These are phyloP conservation scores for Hippocampus barbouri DNA, from an alignment of 2,113 vertebrate genomes.

Conservation along the genomic window DNA sequence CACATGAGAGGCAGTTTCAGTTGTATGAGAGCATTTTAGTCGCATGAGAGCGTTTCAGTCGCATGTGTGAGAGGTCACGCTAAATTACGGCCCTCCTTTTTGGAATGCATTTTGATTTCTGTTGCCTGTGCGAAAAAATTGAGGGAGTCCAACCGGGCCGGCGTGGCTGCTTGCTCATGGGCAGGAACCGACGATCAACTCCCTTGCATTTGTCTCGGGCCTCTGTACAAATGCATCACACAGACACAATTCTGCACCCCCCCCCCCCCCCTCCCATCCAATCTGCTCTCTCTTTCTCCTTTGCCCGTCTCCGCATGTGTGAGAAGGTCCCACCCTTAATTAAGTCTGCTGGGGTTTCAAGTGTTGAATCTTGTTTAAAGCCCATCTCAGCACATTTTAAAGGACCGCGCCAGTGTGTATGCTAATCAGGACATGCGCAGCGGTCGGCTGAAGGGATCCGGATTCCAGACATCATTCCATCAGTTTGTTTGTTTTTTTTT, in stretches of 20 bases:
- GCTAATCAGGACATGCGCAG: conserved; percentile 81
- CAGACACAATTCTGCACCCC: background rate
- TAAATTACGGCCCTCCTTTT: background rate
- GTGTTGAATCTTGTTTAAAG: conserved; percentile 92
- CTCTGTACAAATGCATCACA: conserved; percentile 12
- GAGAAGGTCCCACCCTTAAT: conserved; percentile 90
- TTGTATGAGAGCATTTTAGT: too few species aligned
- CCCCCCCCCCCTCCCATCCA: conserved; percentile 27
- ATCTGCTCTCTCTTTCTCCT: conserved; percentile 45
- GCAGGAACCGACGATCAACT: conserved; percentile 26
- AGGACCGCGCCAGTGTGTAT: conserved; percentile 70
- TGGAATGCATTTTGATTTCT: background rate
- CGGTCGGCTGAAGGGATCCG: conserved; percentile 65
- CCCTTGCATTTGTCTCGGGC: background rate
- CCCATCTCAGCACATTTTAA: conserved; percentile 93
- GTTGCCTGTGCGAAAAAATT: conserved; percentile 25
- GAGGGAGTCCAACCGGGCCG: conserved; percentile 15
- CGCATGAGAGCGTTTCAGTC: too few species aligned
- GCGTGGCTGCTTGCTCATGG: conserved; percentile 29
- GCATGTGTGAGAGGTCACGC: background rate
- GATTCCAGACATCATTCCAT: conserved; percentile 63
- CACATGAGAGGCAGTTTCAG: too few species aligned
- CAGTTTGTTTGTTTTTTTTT: conserved; percentile 20
- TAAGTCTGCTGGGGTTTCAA: conserved; percentile 94
- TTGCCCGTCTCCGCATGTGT: conserved; percentile 61